A percentile compares a stretch with the other conserved stretches of the same genome.
Conservation (phyloP, 2,113 vertebrate genomes). For the Desmodus rotundus region DNA sequence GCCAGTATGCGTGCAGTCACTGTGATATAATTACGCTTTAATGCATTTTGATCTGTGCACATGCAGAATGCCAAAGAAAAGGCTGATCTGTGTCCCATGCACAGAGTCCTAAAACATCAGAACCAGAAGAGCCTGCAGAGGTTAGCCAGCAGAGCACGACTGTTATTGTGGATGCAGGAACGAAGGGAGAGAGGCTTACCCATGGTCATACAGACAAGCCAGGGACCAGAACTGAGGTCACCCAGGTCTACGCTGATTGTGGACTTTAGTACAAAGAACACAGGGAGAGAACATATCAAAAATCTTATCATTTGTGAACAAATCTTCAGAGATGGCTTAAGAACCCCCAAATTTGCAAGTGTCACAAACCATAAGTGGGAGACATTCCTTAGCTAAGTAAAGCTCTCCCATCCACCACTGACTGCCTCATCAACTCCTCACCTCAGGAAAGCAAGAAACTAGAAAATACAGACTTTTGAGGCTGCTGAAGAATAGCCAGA, state of each 20-base stretch:
- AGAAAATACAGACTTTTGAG: neutral
- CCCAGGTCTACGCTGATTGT: neutral
- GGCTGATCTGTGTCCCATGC: neutral
- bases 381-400: neutral
- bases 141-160: neutral
- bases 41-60: neutral
- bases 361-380: neutral
- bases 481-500: neutral
- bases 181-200: neutral
- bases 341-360: neutral
- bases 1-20: neutral
- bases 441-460: conserved; percentile 25
- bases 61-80: neutral
- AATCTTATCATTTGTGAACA: conserved; percentile 16
- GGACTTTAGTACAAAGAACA: neutral
- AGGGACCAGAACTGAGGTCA: neutral
- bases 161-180: neutral
- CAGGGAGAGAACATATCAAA: conserved; percentile 4
- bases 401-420: neutral
- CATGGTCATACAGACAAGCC: neutral
- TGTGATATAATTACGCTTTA: neutral
- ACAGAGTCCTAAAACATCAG: neutral
- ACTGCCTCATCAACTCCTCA: neutral
- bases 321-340: conserved; percentile 23
- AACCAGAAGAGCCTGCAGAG: neutral